Evolutionary conservation across 2,797 vertebrate species (phyloP), one percentile per base, ranked within the genome.

Genomic region (Danio tinwini): DNA sequence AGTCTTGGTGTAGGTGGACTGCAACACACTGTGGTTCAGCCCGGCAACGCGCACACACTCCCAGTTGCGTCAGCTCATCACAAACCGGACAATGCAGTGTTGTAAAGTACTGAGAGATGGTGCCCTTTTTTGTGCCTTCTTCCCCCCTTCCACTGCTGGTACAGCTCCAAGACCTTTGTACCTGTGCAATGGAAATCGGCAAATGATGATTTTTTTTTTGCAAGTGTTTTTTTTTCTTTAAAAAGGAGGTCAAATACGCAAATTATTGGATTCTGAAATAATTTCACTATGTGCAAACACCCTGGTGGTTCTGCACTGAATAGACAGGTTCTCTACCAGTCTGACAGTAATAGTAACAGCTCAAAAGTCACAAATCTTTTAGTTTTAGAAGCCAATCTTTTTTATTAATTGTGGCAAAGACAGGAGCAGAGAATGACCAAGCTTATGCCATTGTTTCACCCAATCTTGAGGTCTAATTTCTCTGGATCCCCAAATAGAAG

Each of bases 31-130:
- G 98, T 0, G 98, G 97, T 5, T 97, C 94, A 29, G 92, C 92
- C 2, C 97, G 93, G 87, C 98, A 99, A 69, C 91, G 92, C 4
- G 85, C 91, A 49, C 98, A 99, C 90, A 99, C 95, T 0, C 98
- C 98, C 14, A 96, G 93, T 89, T 98, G 97, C 70, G 98, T 99
- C 62, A 99, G 94, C 84, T 96, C 93, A 42, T 98, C 96, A n/a
- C 98, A 99, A 77, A 97, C 96, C 0, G 98, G 97, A 88, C 98
- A 99, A 89, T 96, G 97, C 44, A 99, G 92, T 10, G 97, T 98
- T 14, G 96, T 98, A 91, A 99, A 99, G 84, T 98, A 99, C 70
- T 99, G 98, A 3, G 97, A 97, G 87, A 99, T 99, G 53, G 97
- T 99, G 83, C 96, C 94, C 90, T 98, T 99, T 85, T 94, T 93